These are phyloP conservation scores for Hirudo medicinalis DNA, from an alignment of 1,140 invertebrate species.

Conservation along the genomic window DNA sequence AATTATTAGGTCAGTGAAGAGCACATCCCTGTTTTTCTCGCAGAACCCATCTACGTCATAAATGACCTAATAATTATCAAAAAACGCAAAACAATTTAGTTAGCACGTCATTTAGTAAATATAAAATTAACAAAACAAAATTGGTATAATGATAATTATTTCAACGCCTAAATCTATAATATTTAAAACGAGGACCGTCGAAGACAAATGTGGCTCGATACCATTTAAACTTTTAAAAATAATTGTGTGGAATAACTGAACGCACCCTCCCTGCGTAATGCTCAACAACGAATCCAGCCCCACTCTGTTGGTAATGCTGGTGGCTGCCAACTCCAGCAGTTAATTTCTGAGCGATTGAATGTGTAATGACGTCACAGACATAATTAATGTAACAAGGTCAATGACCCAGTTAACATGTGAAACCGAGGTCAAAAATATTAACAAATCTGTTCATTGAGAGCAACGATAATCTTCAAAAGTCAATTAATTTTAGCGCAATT, in stretches of 20 bases:
- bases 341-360: conserved; percentile 46
- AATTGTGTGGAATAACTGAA: neutral
- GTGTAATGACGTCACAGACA: neutral
- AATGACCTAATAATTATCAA: conserved; percentile 45
- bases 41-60: conserved; percentile 61
- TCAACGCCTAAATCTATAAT: too few relatives aligned
- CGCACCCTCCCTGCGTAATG: conserved; percentile 58
- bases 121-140: conserved; percentile 10
- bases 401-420: neutral
- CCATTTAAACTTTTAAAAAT: too few relatives aligned
- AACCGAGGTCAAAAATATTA: neutral
- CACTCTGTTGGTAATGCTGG: conserved; percentile 50
- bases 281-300: conserved; percentile 53
- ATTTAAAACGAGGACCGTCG: too few relatives aligned
- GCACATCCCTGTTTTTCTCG: conserved; percentile 61
- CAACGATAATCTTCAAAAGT: neutral
- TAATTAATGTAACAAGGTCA: neutral
- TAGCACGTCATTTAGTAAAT: neutral
- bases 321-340: conserved; percentile 45
- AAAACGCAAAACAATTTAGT: conserved; percentile 11
- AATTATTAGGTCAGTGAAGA: conserved; percentile 58
- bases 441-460: neutral
- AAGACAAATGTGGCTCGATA: too few relatives aligned
- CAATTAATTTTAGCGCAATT: too few relatives aligned
- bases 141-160: too few relatives aligned